phyloP scores from a whole-genome alignment of 2,113 vertebrate genomes.

The Rhinopomastus cyanomelas region DNA sequence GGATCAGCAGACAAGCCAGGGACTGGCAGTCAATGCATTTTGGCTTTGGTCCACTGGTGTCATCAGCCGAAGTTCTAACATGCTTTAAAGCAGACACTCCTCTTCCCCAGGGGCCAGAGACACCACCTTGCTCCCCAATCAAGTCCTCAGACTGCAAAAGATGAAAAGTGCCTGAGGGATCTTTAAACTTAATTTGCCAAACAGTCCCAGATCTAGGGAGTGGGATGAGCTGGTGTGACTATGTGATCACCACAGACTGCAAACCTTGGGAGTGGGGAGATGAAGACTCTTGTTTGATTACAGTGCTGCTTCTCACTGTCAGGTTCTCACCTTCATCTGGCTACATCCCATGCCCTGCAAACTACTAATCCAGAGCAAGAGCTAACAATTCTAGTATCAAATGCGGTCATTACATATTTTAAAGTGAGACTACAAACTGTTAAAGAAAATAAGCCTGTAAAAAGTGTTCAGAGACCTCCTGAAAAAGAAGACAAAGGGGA shows the following conservation, averaged over 20 bases:
- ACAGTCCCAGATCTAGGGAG: background rate
- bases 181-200: background rate
- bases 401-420: background rate
- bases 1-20: background rate
- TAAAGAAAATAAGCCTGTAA: background rate
- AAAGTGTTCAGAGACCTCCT: background rate
- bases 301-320: background rate
- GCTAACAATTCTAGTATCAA: background rate
- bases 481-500: background rate
- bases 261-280: background rate
- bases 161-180: background rate
- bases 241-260: fast-evolving
- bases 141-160: background rate
- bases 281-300: background rate
- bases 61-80: conserved; percentile 19
- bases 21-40: background rate
- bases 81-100: background rate
- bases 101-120: background rate
- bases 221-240: background rate
- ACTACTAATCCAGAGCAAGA: background rate
- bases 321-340: background rate
- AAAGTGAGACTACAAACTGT: background rate
- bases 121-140: background rate
- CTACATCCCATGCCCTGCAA: background rate
- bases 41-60: conserved; percentile 4